phyloP scores from a whole-genome alignment of 2,888 invertebrate species.

The Parthenolecanium corni region DNA sequence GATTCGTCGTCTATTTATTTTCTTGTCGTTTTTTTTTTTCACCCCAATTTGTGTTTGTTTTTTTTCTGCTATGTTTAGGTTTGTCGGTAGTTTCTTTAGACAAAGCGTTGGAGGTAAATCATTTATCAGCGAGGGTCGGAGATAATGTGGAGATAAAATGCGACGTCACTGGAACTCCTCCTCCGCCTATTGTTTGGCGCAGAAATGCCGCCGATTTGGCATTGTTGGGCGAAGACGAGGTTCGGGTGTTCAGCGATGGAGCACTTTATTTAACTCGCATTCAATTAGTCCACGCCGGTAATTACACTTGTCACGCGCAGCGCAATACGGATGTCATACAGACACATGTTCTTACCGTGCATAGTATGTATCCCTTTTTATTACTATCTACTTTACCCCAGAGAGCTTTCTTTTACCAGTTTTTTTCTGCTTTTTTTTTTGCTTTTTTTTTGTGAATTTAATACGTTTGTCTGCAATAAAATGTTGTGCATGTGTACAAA shows the following conservation, averaged over 20 bases:
- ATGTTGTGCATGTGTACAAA: too few species aligned
- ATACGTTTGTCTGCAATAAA: neutral
- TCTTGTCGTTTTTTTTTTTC: neutral
- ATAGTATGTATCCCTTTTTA: constrained; percentile 48
- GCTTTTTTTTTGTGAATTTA: neutral
- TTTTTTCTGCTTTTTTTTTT: neutral
- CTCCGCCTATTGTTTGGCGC: constrained; percentile 59
- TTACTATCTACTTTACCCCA: too few species aligned
- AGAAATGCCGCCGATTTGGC: constrained; percentile 54
- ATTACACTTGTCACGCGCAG: constrained; percentile 64
- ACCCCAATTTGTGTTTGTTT: constrained; percentile 8
- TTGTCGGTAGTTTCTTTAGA: constrained; percentile 59
- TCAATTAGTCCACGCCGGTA: constrained; percentile 60
- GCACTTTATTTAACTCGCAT: constrained; percentile 60
- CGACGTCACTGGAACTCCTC: constrained; percentile 58
- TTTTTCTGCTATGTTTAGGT: constrained; percentile 42
- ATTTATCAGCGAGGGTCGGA: constrained; percentile 56
- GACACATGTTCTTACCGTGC: constrained; percentile 59
- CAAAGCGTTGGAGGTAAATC: constrained; percentile 57
- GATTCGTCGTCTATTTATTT: neutral
- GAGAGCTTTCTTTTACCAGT: too few species aligned
- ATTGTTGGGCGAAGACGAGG: constrained; percentile 36
- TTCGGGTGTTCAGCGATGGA: constrained; percentile 60
- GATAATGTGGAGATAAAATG: constrained; percentile 69
- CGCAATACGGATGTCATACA: constrained; percentile 60